phyloP scores from a whole-genome alignment of 2,888 invertebrate genomes.

The Ashinkailepas kermadecensis region DNA sequence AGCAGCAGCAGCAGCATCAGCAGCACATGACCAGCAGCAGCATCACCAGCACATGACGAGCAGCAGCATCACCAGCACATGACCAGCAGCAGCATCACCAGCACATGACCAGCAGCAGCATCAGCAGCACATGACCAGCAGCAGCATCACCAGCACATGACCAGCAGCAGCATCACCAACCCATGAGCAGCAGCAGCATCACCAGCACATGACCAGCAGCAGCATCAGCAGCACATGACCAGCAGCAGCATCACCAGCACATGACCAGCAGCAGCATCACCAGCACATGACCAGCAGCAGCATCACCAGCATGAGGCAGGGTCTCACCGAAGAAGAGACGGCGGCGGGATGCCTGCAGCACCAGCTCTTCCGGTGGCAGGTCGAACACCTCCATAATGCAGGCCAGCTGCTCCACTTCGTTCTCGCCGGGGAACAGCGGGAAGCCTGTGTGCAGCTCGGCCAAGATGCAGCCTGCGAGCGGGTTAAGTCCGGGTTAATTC shows the following conservation, averaged over 20 bases:
- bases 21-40: neutral
- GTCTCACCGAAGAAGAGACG: slow-evolving; percentile 70
- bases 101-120: too few relatives aligned
- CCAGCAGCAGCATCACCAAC: neutral
- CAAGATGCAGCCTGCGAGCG: slow-evolving; percentile 71
- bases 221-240: too few relatives aligned
- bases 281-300: neutral
- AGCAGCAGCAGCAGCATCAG: too few relatives aligned
- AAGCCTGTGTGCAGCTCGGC: slow-evolving; percentile 93
- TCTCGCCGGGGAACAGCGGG: slow-evolving; percentile 92
- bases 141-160: neutral
- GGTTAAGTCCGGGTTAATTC: too few relatives aligned
- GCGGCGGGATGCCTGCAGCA: slow-evolving; percentile 75
- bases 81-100: too few relatives aligned
- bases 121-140: neutral
- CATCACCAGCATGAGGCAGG: neutral
- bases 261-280: neutral
- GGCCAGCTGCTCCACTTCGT: slow-evolving; percentile 91
- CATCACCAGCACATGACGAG: neutral
- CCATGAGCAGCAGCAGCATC: neutral
- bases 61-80: neutral
- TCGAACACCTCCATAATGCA: slow-evolving; percentile 96
- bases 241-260: too few relatives aligned
- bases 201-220: too few relatives aligned
- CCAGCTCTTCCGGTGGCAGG: slow-evolving; percentile 76